Base-by-base conservation (phyloP, 2,888 invertebrate species). In the Habrosyne pyritoides region DNA sequence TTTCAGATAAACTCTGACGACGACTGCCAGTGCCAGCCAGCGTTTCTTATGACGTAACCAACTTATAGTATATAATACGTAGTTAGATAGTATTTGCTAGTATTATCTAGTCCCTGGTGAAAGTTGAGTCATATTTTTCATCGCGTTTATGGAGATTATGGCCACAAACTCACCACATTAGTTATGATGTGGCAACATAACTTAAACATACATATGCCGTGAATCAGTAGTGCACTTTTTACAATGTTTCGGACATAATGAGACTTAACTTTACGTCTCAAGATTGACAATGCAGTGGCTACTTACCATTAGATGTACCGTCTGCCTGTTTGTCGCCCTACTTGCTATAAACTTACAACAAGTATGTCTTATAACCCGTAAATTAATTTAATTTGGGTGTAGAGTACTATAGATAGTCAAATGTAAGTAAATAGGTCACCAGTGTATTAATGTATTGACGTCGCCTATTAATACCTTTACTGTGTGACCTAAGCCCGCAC, bases 1-100 rank as follows among this genome's bases (percentile, higher is more conserved):
- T 51, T 46, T 53, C 83, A 91, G 91, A 79, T 91, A 5, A 87
- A 90, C 61, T 75, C 85, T 0, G 90, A 91, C 51, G 87, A 83
- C 7, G 87, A 89, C 66, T 89, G 87, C 75, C 77, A 82, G 52
- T 91, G 91, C 59, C 83, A 86, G 59, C 77, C 89, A 3, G 81
- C 80, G 0, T 83, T 63, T 67, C 79, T 88, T 50, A 69, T 83
- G 8, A 61, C 78, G 10, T 73, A 28, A 28, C 60, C 52, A 24
- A 3, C 42, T 42, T 46, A 21, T 36, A 21, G 14, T 24, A 50
- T 10, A 21, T 21, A 24, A 14, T n/a, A 48, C 14, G 24, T 26
- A 48, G 5, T n/a, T 47, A 12, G 22, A 14, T 22, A 47, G n/a
- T 22, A 47, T 24, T 22, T 24, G n/a, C 21, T 47, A 47, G 18